Conservation (phyloP, 1,140 invertebrate genomes). For the Anastatus disparis region DNA sequence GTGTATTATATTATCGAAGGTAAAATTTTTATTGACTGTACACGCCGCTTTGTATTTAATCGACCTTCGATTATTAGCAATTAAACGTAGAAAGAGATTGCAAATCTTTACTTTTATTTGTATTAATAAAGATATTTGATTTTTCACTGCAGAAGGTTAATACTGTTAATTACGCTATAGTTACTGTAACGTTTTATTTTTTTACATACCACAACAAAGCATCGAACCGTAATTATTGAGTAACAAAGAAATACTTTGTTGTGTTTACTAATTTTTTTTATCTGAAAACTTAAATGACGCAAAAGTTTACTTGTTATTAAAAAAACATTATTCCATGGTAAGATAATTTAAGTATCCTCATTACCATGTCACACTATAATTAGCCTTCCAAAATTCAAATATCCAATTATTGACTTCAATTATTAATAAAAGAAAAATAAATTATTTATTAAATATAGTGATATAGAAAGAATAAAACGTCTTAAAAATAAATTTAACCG, state of each 20-base stretch:
- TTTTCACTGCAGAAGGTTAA: slow-evolving; percentile 10
- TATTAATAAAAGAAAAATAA: no score
- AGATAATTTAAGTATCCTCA: neutral
- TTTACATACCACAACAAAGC: neutral
- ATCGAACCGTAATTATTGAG: slow-evolving; percentile 1
- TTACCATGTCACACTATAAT: no score
- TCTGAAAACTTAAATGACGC: neutral
- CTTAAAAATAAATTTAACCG: neutral
- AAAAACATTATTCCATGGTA: neutral
- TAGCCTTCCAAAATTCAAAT: no score
- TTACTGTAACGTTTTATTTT: no score
- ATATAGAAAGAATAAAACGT: no score
- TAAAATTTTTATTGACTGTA: no score
- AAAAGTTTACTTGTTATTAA: slow-evolving; percentile 2
- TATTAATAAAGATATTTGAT: neutral
- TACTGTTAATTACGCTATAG: slow-evolving; percentile 4
- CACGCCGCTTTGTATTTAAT: neutral
- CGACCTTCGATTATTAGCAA: slow-evolving; percentile 15
- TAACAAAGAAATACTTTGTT: slow-evolving; percentile 11
- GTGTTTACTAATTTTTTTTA: neutral
- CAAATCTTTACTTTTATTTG: neutral
- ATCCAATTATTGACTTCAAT: no score
- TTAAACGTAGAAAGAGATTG: slow-evolving; percentile 3
- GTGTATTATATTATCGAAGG: no score
- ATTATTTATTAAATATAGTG: no score